phyloP scores from a whole-genome alignment of 2,113 vertebrate species.

The Suncus etruscus region DNA sequence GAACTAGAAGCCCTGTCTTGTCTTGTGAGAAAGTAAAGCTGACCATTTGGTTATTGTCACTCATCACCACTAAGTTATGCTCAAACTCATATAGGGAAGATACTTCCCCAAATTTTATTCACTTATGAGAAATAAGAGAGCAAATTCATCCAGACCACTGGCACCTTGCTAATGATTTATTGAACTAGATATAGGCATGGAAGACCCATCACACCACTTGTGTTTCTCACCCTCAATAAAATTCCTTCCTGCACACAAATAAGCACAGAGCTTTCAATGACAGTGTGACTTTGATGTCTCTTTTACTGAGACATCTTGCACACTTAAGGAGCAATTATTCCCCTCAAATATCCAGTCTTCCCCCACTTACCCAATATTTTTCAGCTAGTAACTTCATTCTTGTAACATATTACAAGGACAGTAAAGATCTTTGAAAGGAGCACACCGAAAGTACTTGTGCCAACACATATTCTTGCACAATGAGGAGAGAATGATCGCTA shows the following conservation, averaged over 20 bases:
- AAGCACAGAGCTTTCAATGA: neutral
- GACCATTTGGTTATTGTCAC: constrained; percentile 49
- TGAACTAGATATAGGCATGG: neutral
- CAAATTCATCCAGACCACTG: neutral
- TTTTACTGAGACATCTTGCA: neutral
- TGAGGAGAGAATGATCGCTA: neutral
- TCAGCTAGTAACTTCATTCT: neutral
- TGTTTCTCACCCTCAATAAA: neutral
- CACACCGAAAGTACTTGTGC: neutral
- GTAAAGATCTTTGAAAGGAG: neutral
- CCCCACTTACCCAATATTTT: neutral
- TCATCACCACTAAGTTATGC: neutral
- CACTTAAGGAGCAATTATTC: too few relatives aligned
- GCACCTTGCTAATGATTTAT: neutral
- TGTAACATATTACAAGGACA: neutral
- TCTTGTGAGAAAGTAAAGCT: constrained; percentile 46
- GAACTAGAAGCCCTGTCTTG: neutral
- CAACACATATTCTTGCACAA: neutral
- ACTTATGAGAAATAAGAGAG: constrained; percentile 7
- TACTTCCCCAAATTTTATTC: neutral
- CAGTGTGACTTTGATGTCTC: neutral
- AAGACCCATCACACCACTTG: neutral
- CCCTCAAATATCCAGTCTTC: too few relatives aligned
- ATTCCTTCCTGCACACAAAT: neutral
- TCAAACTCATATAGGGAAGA: neutral